Evolutionary conservation across 2,888 invertebrate genomes (phyloP).

Genomic region (Rhamnusium bicolor): DNA sequence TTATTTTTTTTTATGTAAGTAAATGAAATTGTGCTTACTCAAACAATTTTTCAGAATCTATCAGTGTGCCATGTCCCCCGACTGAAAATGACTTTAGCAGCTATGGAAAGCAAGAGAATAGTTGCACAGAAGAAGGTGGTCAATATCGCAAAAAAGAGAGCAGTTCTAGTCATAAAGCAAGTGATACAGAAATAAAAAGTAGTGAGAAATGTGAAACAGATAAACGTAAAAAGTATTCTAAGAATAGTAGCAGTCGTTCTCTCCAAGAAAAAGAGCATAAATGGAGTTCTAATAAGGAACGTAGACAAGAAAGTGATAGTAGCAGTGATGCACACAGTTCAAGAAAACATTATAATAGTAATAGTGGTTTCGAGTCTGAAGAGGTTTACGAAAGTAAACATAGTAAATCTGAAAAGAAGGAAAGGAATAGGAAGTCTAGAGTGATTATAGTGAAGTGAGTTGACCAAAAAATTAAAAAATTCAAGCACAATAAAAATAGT

Average conservation of each 20-base stretch:
- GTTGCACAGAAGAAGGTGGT: constrained; percentile 40
- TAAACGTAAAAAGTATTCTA: neutral
- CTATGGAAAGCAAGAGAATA: constrained; percentile 51
- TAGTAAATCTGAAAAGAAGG: too few relatives aligned
- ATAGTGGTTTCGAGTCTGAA: constrained; percentile 25
- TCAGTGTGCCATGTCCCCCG: too few relatives aligned
- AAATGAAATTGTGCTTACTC: too few relatives aligned
- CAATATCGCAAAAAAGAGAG: constrained; percentile 39
- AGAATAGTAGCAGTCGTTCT: neutral
- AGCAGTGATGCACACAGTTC: constrained; percentile 8
- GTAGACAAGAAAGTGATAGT: constrained; percentile 1
- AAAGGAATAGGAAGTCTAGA: neutral
- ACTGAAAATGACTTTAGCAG: constrained; percentile 53
- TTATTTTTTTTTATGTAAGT: too few relatives aligned
- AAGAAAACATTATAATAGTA: constrained; percentile 8
- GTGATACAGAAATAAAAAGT: constrained; percentile 13
- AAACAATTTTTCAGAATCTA: neutral
- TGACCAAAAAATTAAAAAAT: constrained; percentile 34
- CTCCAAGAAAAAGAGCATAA: neutral
- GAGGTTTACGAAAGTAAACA: constrained; percentile 15
- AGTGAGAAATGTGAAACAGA: constrained; percentile 14
- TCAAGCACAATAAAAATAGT: constrained; percentile 3
- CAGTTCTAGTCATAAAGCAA: constrained; percentile 54
- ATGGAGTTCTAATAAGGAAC: constrained; percentile 5
- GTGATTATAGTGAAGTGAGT: constrained; percentile 40